Percentiles rank a stretch among this genome's conserved stretches.
phyloP scores from a whole-genome alignment of 2,113 vertebrate species.

The Cyanoderma ruficeps region DNA sequence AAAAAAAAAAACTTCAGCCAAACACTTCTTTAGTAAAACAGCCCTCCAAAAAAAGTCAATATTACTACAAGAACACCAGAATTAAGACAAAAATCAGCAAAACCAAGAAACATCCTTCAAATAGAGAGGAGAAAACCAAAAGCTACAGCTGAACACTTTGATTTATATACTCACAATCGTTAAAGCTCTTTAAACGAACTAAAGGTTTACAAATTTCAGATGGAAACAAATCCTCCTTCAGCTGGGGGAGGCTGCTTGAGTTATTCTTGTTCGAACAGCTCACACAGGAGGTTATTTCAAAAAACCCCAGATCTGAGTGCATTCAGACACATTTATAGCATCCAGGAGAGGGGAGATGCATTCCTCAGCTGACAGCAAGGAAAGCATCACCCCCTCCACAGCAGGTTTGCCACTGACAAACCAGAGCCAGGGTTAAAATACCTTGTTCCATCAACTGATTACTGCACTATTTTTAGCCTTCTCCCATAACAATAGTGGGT shows the following conservation, averaged over 20 bases:
- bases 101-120: neutral
- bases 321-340: neutral
- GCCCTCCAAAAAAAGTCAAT: neutral
- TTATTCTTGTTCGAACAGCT: neutral
- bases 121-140: neutral
- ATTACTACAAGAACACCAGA: neutral
- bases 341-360: neutral
- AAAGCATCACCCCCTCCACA: neutral
- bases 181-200: neutral
- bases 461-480: slow-evolving; percentile 41
- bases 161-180: neutral
- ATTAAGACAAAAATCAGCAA: neutral
- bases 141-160: neutral
- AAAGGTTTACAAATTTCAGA: neutral
- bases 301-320: neutral
- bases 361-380: neutral
- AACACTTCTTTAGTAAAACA: neutral
- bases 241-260: neutral
- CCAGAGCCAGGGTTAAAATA: neutral
- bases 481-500: slow-evolving; percentile 2
- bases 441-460: slow-evolving; percentile 1
- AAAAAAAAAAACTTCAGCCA: neutral
- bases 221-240: slow-evolving; percentile 38
- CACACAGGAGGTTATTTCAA: neutral
- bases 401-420: neutral